Evolutionary conservation across 2,888 invertebrate genomes (phyloP).

Genomic region (Deroplatys truncata): DNA sequence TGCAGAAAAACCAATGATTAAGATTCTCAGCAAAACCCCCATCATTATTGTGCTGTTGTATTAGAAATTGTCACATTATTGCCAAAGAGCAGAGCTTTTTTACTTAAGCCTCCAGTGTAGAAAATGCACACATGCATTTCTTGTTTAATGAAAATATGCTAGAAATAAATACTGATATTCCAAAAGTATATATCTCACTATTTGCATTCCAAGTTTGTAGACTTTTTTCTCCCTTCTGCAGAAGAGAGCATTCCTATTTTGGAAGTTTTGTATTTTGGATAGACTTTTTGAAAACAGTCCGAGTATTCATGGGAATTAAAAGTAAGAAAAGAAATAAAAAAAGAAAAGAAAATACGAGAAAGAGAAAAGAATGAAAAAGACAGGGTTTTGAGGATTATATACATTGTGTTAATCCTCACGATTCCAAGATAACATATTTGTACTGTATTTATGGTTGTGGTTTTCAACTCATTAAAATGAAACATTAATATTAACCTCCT

Average conservation of each 20-base stretch:
- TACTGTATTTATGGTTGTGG: neutral
- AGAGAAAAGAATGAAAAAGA: neutral
- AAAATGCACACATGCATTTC: neutral
- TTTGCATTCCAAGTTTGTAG: constrained; percentile 9
- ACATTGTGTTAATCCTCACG: neutral
- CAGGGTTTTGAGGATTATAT: neutral
- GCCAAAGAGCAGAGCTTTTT: neutral
- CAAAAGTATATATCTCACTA: neutral
- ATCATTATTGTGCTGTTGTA: neutral
- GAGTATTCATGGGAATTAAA: neutral
- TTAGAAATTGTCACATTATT: neutral
- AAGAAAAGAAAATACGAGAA: neutral
- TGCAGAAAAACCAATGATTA: neutral
- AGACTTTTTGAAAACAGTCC: neutral
- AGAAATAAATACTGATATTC: neutral
- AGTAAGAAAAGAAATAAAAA: neutral
- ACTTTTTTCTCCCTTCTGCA: neutral
- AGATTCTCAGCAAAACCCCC: neutral
- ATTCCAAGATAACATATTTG: neutral
- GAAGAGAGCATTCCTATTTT: constrained; percentile 1
- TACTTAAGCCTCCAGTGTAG: neutral
- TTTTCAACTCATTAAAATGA: neutral
- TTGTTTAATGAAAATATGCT: neutral
- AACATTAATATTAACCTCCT: neutral
- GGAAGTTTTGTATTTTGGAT: constrained; percentile 7